Percentiles rank a stretch among this genome's conserved stretches.
Conservation (phyloP, 2,888 invertebrate genomes). For the Drosophila merina region DNA sequence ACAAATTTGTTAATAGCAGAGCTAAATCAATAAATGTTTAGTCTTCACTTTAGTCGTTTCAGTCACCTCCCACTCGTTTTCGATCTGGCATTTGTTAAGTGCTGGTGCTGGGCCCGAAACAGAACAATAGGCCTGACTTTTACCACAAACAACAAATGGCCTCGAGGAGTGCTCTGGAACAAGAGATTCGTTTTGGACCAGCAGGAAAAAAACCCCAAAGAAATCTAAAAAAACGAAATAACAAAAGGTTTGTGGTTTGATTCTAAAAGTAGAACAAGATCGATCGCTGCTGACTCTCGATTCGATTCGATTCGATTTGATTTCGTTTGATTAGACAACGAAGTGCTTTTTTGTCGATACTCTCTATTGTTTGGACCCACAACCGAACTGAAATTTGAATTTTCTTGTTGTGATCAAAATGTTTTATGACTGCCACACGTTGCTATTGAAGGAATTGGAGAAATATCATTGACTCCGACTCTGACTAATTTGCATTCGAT, state of each 20-base stretch:
- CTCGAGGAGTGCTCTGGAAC: constrained; percentile 40
- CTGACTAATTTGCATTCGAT: constrained; percentile 56
- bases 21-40: constrained; percentile 36
- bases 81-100: constrained; percentile 40
- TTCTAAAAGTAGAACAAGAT: constrained; percentile 61
- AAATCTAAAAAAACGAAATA: constrained; percentile 16
- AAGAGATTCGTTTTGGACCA: constrained; percentile 41
- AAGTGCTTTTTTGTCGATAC: constrained; percentile 21
- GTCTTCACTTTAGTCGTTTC: background rate
- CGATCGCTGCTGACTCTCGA: constrained; percentile 42
- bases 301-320: constrained; percentile 35
- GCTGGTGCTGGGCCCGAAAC: constrained; percentile 39
- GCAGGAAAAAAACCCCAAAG: constrained; percentile 23
- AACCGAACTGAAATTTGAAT: constrained; percentile 21
- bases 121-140: constrained; percentile 53
- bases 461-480: constrained; percentile 11
- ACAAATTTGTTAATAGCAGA: constrained; percentile 43
- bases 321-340: constrained; percentile 44
- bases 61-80: constrained; percentile 32
- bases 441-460: constrained; percentile 13
- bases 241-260: constrained; percentile 44
- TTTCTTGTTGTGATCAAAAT: constrained; percentile 40
- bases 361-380: constrained; percentile 40
- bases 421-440: constrained; percentile 50
- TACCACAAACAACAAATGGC: constrained; percentile 31